Conservation (phyloP, 2,888 invertebrate species). For the Hybos culiciformis region DNA sequence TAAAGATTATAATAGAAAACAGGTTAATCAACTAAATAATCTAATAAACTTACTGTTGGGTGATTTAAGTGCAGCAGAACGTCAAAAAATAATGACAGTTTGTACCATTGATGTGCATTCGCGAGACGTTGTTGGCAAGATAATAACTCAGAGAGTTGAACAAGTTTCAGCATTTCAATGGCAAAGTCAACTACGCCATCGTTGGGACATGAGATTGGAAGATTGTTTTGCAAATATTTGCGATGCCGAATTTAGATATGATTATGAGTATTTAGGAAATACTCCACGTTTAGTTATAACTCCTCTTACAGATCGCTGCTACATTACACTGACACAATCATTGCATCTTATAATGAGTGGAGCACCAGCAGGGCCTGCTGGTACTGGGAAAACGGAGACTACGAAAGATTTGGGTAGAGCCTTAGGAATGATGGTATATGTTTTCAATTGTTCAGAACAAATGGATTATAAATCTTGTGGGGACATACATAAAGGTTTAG, state of each 20-base stretch:
- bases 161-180: conserved; percentile 69
- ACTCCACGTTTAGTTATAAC: conserved; percentile 89
- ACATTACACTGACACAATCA: conserved; percentile 85
- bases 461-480: conserved; percentile 95
- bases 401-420: conserved; percentile 91
- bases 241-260: conserved; percentile 82
- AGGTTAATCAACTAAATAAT: conserved; percentile 68
- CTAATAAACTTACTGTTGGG: conserved; percentile 73
- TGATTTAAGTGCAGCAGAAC: conserved; percentile 64
- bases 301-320: conserved; percentile 87
- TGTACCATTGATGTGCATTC: conserved; percentile 94
- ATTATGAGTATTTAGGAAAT: conserved; percentile 89
- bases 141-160: conserved; percentile 72
- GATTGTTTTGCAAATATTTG: conserved; percentile 91
- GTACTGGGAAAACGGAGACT: conserved; percentile 81
- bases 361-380: conserved; percentile 69
- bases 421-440: conserved; percentile 90
- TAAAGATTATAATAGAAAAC: conserved; percentile 83
- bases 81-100: conserved; percentile 94
- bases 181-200: conserved; percentile 73
- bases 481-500: conserved; percentile 78
- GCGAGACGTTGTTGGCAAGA: conserved; percentile 80
- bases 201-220: conserved; percentile 68
- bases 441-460: conserved; percentile 95
- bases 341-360: conserved; percentile 90